Evolutionary conservation across 1,140 invertebrate genomes (phyloP).

Genomic region (Drosophila quadrilineata): DNA sequence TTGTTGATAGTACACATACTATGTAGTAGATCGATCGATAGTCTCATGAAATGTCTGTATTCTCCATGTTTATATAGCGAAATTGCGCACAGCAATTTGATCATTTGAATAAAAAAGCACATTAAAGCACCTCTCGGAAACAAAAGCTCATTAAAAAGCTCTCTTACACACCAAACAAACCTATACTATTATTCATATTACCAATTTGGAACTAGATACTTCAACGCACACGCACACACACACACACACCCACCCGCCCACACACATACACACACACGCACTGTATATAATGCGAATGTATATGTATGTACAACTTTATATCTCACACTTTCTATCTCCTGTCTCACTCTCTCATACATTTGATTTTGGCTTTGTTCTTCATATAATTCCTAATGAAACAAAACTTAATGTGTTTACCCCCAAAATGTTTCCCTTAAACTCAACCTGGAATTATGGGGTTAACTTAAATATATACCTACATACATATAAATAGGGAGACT

Average conservation of each 20-base stretch:
- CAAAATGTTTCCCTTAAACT: constrained; percentile 6
- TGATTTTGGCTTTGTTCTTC: constrained; percentile 6
- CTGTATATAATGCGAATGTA: constrained; percentile 38
- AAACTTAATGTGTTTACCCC: constrained; percentile 52
- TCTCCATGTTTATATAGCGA: constrained; percentile 34
- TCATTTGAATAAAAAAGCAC: constrained; percentile 20
- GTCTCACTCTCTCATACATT: constrained; percentile 7
- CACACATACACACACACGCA: constrained; percentile 15
- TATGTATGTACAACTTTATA: constrained; percentile 26
- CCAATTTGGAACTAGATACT: too few species aligned
- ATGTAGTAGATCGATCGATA: constrained; percentile 11
- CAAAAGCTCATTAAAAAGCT: constrained; percentile 8
- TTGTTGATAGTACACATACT: constrained; percentile 55
- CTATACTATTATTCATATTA: too few species aligned
- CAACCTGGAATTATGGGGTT: too few species aligned
- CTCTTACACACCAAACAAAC: constrained; percentile 23
- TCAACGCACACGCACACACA: constrained; percentile 13
- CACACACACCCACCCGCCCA: constrained; percentile 1
- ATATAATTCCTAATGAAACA: constrained; percentile 24
- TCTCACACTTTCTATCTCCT: not conserved
- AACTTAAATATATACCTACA: too few species aligned
- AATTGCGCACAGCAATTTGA: constrained; percentile 47
- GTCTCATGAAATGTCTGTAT: constrained; percentile 4
- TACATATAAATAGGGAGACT: constrained; percentile 76
- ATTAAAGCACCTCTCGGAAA: constrained; percentile 25